These are phyloP conservation scores for Axis porcinus DNA, from an alignment of 2,113 vertebrate genomes.

Conservation along the genomic window DNA sequence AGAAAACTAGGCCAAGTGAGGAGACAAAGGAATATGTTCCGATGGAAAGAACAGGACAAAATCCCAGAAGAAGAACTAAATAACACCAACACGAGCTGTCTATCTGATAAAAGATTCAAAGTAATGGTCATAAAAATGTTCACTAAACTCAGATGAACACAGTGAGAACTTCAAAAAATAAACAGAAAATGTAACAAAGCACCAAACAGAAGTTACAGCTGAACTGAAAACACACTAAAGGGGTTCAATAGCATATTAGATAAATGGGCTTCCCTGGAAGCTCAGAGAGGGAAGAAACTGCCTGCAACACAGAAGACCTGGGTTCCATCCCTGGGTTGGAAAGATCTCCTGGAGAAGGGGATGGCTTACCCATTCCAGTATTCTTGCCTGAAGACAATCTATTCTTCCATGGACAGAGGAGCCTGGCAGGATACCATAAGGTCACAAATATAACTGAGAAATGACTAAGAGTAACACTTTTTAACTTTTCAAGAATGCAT, in stretches of 20 bases:
- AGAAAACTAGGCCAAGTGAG: neutral
- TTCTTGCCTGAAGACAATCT: neutral
- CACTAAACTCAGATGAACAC: neutral
- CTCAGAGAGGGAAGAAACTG: neutral
- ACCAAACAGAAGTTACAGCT: neutral
- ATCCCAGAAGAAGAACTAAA: neutral
- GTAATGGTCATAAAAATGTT: neutral
- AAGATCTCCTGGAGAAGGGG: neutral
- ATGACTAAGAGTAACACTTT: neutral
- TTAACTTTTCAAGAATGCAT: neutral
- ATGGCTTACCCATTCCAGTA: accelerated
- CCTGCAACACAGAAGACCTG: neutral
- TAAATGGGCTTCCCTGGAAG: neutral
- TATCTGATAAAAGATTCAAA: neutral
- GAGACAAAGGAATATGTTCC: neutral
- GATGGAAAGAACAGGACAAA: neutral
- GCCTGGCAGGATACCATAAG: neutral
- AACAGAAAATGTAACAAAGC: neutral
- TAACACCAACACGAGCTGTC: neutral
- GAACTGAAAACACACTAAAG: neutral
- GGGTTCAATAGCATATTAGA: neutral
- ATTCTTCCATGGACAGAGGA: neutral
- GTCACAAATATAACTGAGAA: neutral
- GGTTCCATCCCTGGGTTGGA: neutral
- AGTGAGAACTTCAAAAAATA: neutral